phyloP scores from a whole-genome alignment of 2,113 vertebrate species.

The Kryptolebias marmoratus region DNA sequence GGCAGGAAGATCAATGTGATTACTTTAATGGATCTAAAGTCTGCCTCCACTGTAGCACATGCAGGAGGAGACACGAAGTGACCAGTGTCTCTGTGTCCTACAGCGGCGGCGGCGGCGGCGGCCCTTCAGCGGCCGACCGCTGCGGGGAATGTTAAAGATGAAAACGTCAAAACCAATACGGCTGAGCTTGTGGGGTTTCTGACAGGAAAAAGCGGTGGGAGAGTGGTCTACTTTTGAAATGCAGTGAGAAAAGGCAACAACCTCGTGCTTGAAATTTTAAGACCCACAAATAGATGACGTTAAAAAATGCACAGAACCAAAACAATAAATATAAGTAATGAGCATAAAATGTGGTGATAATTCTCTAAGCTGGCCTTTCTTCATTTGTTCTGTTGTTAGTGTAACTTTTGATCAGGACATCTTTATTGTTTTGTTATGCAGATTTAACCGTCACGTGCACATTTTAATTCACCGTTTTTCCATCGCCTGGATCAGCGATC shows the following conservation, averaged over 20 bases:
- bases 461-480: background rate
- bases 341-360: background rate
- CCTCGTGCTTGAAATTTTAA: background rate
- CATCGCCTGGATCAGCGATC: background rate
- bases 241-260: background rate
- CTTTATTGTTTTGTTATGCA: background rate
- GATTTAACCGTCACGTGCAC: background rate
- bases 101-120: background rate
- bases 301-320: background rate
- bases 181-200: background rate
- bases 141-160: background rate
- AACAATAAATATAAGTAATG: background rate
- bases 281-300: background rate
- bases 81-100: background rate
- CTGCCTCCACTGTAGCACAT: background rate
- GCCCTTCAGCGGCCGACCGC: slow-evolving; percentile 3
- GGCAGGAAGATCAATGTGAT: slow-evolving; percentile 24
- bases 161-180: background rate
- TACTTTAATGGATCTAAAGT: slow-evolving; percentile 28
- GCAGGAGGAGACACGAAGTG: slow-evolving; percentile 1
- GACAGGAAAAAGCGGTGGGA: background rate
- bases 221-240: background rate
- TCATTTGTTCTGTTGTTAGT: background rate
- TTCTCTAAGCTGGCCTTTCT: too few relatives aligned
- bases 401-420: too few relatives aligned